Base-by-base conservation (phyloP, 2,797 vertebrate genomes). In the Poeciliopsis paucimaculata region DNA sequence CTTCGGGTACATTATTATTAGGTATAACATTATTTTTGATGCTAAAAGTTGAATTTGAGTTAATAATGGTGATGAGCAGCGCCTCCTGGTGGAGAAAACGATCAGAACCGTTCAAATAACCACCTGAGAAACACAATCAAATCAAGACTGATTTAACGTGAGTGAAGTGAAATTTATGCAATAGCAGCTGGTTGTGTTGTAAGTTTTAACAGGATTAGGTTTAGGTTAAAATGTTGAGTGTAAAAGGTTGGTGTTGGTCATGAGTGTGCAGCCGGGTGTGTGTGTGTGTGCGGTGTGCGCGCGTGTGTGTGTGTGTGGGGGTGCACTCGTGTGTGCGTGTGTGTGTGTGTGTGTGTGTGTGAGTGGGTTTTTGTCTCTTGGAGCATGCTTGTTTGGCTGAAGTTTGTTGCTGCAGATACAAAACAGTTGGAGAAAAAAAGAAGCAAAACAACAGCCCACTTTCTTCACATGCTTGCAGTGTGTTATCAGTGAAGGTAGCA, bases 371-470 rank as follows among this genome's bases (percentile, higher is more conserved):
- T 57, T 77, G 66, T 53, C 53, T 34, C 53, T 39, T 31, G 46
- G 28, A 70, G 72, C 66, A 80, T 86, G 20, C 20, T 86, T 81
- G 73, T 78, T 28, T 26, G 26, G 60, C 51, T 64, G 51, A 53
- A 36, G 76, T 78, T 71, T 78, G 85, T 86, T 82, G 73, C 80
- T 82, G 57, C 73, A 83, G 82, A 83, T 43, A 83, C 82, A 57
- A 76, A 78, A 76, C 34, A 47, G 78, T 64, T 26, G 0, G 45
- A 4, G 16, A 31, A 51, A 71, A 43, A 75, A 53, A 49, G 47
- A 49, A 49, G 47, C 47, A 20, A 72, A 55, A 72, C 73, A 79
- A 70, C 73, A 46, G 68, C 66, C 31, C 60, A 31, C 74, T 77
- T 45, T 78, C 79, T 72, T 51, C 79, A 84, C 79, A 81, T 84